These are phyloP conservation scores for Limnephilus marmoratus DNA, from an alignment of 2,888 invertebrate genomes.

Conservation along the genomic window DNA sequence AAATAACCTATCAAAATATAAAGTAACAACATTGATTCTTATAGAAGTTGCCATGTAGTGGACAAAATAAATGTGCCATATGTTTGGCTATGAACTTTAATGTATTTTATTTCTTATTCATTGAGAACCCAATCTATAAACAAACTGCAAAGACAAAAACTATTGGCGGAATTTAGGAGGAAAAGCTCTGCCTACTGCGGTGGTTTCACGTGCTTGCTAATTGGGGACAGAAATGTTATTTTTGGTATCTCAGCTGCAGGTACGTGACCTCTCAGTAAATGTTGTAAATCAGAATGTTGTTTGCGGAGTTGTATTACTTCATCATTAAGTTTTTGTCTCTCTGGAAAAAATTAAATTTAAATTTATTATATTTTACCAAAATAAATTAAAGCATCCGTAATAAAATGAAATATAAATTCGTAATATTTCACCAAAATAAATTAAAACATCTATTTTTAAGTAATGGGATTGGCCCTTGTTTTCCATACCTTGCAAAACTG, in stretches of 20 bases:
- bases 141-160: too few relatives aligned
- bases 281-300: slow-evolving; percentile 83
- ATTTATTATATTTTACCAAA: slow-evolving; percentile 7
- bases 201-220: slow-evolving; percentile 42
- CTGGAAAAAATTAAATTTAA: slow-evolving; percentile 70
- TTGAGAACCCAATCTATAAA: neutral
- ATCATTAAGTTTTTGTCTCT: slow-evolving; percentile 81
- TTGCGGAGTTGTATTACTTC: slow-evolving; percentile 81
- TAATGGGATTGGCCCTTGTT: neutral
- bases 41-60: slow-evolving; percentile 80
- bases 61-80: slow-evolving; percentile 80
- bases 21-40: slow-evolving; percentile 79
- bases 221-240: slow-evolving; percentile 58
- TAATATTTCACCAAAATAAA: slow-evolving; percentile 35
- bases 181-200: neutral
- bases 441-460: neutral
- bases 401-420: too few relatives aligned
- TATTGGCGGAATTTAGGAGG: too few relatives aligned
- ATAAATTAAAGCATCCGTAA: slow-evolving; percentile 38
- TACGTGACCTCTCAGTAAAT: slow-evolving; percentile 81
- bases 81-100: slow-evolving; percentile 67
- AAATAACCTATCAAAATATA: slow-evolving; percentile 68
- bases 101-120: slow-evolving; percentile 21
- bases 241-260: slow-evolving; percentile 67
- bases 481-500: slow-evolving; percentile 78